A percentile compares a stretch with the other conserved stretches of the same genome.
These are phyloP conservation scores for Rhagium mordax DNA, from an alignment of 2,888 invertebrate species.

Conservation along the genomic window DNA sequence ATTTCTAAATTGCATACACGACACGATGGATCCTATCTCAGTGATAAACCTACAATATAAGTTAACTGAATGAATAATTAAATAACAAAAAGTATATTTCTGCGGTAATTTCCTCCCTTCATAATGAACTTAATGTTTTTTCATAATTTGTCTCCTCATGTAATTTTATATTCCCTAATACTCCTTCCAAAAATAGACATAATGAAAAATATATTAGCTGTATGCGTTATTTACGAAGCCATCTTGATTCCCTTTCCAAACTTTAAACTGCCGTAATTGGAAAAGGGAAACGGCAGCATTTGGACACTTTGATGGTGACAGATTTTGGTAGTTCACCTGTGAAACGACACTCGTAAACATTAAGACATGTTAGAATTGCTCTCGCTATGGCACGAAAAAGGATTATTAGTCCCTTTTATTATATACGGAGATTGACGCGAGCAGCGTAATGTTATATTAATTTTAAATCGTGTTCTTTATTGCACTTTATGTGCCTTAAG, in stretches of 20 bases:
- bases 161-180: background rate
- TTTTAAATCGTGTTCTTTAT: constrained; percentile 21
- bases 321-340: constrained; percentile 18
- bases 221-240: constrained; percentile 20
- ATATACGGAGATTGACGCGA: constrained; percentile 13
- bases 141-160: background rate
- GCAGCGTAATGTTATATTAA: constrained; percentile 10
- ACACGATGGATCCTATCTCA: no score
- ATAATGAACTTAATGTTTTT: background rate
- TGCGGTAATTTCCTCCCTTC: no score
- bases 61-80: no score
- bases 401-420: constrained; percentile 10
- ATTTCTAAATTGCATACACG: no score
- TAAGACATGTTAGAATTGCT: constrained; percentile 10
- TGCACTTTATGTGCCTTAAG: constrained; percentile 8
- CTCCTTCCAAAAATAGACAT: background rate
- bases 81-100: no score
- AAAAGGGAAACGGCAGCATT: constrained; percentile 8
- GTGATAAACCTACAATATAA: no score
- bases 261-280: constrained; percentile 19
- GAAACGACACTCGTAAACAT: constrained; percentile 8
- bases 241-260: constrained; percentile 22
- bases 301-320: constrained; percentile 27
- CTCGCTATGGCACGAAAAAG: background rate
- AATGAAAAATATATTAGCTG: constrained; percentile 18